Evolutionary conservation across 2,888 invertebrate genomes (phyloP).

Genomic region (Sphecodes monilicornis): DNA sequence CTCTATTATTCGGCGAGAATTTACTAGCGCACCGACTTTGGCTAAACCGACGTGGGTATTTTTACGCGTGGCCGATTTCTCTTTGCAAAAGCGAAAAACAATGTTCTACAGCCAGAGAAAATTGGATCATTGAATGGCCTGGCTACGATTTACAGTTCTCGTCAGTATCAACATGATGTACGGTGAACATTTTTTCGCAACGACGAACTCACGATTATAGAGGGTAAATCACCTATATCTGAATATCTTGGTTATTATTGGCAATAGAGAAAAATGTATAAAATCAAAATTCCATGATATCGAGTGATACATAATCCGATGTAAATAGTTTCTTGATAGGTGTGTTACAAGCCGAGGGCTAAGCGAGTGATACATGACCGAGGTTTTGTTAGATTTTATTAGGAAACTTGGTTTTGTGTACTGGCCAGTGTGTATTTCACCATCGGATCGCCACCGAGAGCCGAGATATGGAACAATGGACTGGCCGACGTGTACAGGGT

Average conservation of each 20-base stretch:
- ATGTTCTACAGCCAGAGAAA: background rate
- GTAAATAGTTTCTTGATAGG: too few relatives aligned
- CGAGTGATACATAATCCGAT: too few relatives aligned
- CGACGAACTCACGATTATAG: background rate
- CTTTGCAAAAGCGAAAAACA: background rate
- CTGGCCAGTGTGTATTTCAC: too few relatives aligned
- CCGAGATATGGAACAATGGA: too few relatives aligned
- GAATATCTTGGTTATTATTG: background rate
- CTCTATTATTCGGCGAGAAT: slow-evolving; percentile 14
- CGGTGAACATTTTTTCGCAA: background rate
- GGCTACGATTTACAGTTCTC: background rate
- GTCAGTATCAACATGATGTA: background rate
- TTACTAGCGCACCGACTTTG: background rate
- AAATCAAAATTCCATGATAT: too few relatives aligned
- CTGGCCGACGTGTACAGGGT: too few relatives aligned
- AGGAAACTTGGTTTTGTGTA: too few relatives aligned
- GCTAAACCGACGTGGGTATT: background rate
- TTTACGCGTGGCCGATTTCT: background rate
- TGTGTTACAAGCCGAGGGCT: too few relatives aligned
- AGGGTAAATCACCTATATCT: background rate
- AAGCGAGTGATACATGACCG: too few relatives aligned
- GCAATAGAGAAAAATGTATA: background rate
- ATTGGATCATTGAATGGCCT: background rate
- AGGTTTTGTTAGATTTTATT: too few relatives aligned
- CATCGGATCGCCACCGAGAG: too few relatives aligned